These are phyloP conservation scores for Drosophila ananassae DNA, from an alignment of 1,140 invertebrate species.

Conservation along the genomic window DNA sequence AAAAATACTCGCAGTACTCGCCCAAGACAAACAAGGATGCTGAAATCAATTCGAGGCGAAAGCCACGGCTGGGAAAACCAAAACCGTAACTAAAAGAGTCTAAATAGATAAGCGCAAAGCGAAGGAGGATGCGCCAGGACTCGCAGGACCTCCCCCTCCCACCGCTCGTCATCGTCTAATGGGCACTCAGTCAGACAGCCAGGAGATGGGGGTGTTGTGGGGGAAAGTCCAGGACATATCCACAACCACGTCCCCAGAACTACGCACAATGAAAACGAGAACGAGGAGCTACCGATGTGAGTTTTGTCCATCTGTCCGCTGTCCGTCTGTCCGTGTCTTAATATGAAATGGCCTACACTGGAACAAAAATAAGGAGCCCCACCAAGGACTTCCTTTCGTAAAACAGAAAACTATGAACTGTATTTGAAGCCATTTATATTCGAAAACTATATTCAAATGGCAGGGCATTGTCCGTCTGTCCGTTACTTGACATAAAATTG, in stretches of 20 bases:
- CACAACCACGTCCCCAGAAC: neutral
- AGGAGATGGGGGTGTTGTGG: neutral
- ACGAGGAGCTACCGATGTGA: slow-evolving; percentile 17
- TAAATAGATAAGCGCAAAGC: slow-evolving; percentile 71
- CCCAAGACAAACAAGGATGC: slow-evolving; percentile 53
- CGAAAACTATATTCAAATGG: too few species aligned
- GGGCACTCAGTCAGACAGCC: slow-evolving; percentile 60
- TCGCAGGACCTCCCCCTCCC: neutral
- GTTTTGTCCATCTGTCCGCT: slow-evolving; percentile 15
- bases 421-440: too few species aligned
- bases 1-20: slow-evolving; percentile 62
- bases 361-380: neutral
- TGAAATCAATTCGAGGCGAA: slow-evolving; percentile 60
- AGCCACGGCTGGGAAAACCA: slow-evolving; percentile 37
- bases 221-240: slow-evolving; percentile 4
- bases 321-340: slow-evolving; percentile 14
- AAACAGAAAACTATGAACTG: too few species aligned
- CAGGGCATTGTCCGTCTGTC: too few species aligned
- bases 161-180: slow-evolving; percentile 52
- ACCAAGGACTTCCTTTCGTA: too few species aligned
- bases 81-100: slow-evolving; percentile 74
- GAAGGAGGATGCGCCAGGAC: neutral
- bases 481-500: too few species aligned
- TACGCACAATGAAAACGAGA: neutral
- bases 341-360: slow-evolving; percentile 49